phyloP scores from a whole-genome alignment of 1,140 invertebrate genomes.

The Tetragnatha versicolor region DNA sequence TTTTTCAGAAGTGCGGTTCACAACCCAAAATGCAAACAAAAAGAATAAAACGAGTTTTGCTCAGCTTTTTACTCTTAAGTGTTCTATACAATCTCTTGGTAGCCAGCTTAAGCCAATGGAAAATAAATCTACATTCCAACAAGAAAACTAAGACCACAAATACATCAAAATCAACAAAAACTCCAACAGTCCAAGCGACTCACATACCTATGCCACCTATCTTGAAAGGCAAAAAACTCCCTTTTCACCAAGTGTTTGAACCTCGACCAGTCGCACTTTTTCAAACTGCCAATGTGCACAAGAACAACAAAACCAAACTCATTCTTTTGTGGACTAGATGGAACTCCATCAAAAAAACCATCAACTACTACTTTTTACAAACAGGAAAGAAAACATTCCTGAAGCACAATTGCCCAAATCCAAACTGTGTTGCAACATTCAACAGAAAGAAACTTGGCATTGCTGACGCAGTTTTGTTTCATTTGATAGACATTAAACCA shows the following conservation, averaged over 20 bases:
- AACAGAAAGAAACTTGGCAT: constrained; percentile 18
- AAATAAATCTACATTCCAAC: not conserved
- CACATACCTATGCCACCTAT: constrained; percentile 1
- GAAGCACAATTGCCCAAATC: constrained; percentile 39
- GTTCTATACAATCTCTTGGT: constrained; percentile 18
- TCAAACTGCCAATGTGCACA: not conserved
- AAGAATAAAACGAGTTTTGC: not conserved
- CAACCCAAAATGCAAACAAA: constrained; percentile 22
- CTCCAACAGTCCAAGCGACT: not conserved
- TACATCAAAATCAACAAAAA: not conserved
- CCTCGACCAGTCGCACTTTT: constrained; percentile 1
- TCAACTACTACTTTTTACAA: constrained; percentile 50
- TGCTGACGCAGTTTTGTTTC: constrained; percentile 58
- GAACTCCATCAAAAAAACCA: constrained; percentile 39
- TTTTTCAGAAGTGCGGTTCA: too few relatives aligned
- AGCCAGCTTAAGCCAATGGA: not conserved
- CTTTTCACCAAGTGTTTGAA: constrained; percentile 52
- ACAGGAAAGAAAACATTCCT: constrained; percentile 27
- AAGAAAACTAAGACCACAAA: not conserved
- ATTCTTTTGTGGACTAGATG: constrained; percentile 53
- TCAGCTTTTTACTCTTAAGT: not conserved
- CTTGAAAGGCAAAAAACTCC: constrained; percentile 28
- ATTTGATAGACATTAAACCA: constrained; percentile 50
- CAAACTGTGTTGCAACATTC: constrained; percentile 29
- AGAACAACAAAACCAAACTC: constrained; percentile 2